phyloP scores from a whole-genome alignment of 2,797 vertebrate species.

The Mormyrops boulengeri region DNA sequence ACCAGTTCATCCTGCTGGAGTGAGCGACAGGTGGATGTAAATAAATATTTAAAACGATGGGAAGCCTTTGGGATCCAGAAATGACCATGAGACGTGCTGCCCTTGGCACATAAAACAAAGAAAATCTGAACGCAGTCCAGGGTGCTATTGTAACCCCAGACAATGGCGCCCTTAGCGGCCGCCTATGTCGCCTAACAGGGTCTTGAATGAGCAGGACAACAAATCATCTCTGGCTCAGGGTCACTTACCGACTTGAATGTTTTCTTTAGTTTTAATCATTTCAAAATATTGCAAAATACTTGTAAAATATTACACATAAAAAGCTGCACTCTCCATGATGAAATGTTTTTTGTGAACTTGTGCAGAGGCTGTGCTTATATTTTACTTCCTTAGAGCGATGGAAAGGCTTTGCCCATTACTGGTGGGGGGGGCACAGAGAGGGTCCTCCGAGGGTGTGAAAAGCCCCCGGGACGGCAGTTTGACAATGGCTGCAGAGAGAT shows the following conservation, averaged over 20 bases:
- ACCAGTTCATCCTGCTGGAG: background rate
- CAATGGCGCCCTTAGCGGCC: background rate
- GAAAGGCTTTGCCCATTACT: background rate
- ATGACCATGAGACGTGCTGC: background rate
- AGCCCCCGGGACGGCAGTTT: background rate
- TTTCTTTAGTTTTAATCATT: background rate
- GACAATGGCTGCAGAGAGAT: background rate
- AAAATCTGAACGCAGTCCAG: background rate
- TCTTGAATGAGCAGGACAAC: background rate
- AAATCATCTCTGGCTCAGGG: background rate
- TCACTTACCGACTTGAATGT: background rate
- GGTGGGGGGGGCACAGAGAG: background rate
- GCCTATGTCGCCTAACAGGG: background rate
- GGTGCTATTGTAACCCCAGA: background rate
- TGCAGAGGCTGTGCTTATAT: background rate
- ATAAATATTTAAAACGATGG: background rate
- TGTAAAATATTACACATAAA: background rate
- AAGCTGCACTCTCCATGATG: background rate
- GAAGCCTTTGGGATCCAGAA: background rate
- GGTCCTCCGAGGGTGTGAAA: background rate
- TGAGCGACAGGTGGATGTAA: constrained; percentile 1
- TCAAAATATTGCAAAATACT: background rate
- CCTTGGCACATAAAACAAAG: background rate
- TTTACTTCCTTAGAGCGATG: background rate
- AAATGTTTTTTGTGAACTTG: background rate